Conservation (phyloP, 2,888 invertebrate genomes). For the Melanargia galathea region DNA sequence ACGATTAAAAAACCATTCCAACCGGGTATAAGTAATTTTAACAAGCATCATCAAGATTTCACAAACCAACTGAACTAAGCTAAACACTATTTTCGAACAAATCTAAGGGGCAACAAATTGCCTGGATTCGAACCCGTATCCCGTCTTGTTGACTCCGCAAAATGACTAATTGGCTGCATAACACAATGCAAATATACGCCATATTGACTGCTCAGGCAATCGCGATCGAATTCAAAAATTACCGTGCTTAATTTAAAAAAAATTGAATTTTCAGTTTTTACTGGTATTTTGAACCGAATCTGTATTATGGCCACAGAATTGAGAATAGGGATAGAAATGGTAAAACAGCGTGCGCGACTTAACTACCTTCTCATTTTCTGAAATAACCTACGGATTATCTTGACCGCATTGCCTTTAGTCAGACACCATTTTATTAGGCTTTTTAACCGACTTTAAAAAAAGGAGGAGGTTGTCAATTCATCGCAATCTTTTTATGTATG, state of each 20-base stretch:
- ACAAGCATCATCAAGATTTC: conserved; percentile 24
- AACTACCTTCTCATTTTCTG: no score
- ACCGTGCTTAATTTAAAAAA: conserved; percentile 2
- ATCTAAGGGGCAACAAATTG: conserved; percentile 13
- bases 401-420: no score
- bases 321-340: no score
- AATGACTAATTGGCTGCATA: conserved; percentile 29
- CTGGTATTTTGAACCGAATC: no score
- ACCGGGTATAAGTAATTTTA: not conserved
- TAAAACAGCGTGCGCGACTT: no score
- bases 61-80: conserved; percentile 18
- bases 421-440: no score
- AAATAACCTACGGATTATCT: no score
- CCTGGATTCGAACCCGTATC: conserved; percentile 16
- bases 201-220: conserved; percentile 24
- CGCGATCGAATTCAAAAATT: conserved; percentile 8
- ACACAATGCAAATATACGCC: conserved; percentile 23
- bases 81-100: conserved; percentile 30
- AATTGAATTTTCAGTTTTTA: no score
- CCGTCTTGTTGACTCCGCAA: conserved; percentile 14
- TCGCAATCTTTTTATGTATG: no score
- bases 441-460: no score
- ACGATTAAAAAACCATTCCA: not conserved
- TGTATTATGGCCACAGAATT: no score
- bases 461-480: no score